phyloP scores from a whole-genome alignment of 1,140 invertebrate species.

The Campoletis sonorensis region DNA sequence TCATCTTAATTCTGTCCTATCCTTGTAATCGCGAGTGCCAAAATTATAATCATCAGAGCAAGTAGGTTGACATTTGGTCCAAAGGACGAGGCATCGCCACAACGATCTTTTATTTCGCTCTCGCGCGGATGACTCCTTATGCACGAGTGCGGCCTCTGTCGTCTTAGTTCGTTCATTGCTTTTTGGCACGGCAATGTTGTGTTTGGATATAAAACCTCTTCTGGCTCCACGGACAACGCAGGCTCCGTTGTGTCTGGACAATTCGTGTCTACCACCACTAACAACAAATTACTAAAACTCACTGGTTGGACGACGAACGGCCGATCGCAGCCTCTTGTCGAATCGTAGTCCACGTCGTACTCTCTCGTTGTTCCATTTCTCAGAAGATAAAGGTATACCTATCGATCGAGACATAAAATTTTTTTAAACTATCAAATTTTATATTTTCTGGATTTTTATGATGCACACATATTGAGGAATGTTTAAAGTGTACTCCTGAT shows the following conservation, averaged over 20 bases:
- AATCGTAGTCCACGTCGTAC: slow-evolving; percentile 64
- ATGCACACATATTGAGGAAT: too few species aligned
- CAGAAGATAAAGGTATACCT: slow-evolving; percentile 72
- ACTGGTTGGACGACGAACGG: slow-evolving; percentile 90
- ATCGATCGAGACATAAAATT: not conserved
- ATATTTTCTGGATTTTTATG: too few species aligned
- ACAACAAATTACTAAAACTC: slow-evolving; percentile 88
- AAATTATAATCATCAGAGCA: slow-evolving; percentile 39
- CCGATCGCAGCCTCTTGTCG: slow-evolving; percentile 70
- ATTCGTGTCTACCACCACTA: slow-evolving; percentile 86
- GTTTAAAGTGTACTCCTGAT: too few species aligned
- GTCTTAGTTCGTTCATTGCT: slow-evolving; percentile 77
- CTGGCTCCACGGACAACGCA: slow-evolving; percentile 79
- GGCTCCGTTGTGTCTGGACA: slow-evolving; percentile 67
- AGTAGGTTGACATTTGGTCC: slow-evolving; percentile 59
- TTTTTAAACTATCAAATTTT: too few species aligned
- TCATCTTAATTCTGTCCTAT: slow-evolving; percentile 41
- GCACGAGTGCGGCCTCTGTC: slow-evolving; percentile 81
- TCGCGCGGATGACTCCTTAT: slow-evolving; percentile 84
- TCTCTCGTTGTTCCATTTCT: slow-evolving; percentile 65
- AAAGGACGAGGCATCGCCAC: slow-evolving; percentile 63
- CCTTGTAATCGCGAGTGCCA: slow-evolving; percentile 27
- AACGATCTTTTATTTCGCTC: slow-evolving; percentile 75
- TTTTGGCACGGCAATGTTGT: slow-evolving; percentile 82
- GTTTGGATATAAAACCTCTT: slow-evolving; percentile 80